These are phyloP conservation scores for Myotis vivesi DNA, from an alignment of 2,797 vertebrate species.

Conservation along the genomic window DNA sequence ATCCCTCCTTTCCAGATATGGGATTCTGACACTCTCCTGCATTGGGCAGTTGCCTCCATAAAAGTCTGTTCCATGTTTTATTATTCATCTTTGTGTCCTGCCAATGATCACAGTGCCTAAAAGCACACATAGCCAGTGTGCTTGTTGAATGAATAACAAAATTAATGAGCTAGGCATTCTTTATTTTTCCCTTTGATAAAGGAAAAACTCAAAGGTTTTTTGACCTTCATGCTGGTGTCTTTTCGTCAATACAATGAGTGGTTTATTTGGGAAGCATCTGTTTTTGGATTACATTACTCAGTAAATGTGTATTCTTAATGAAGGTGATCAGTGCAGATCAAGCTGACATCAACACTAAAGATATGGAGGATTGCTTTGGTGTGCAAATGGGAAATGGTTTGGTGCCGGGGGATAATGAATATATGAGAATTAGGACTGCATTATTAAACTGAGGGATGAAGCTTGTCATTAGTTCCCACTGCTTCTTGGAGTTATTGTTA, in stretches of 20 bases:
- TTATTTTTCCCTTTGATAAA: conserved; percentile 35
- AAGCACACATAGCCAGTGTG: not conserved
- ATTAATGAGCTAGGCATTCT: conserved; percentile 13
- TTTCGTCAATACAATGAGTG: conserved; percentile 57
- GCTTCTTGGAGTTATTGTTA: conserved; percentile 54
- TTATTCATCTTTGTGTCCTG: not conserved
- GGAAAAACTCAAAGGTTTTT: conserved; percentile 46
- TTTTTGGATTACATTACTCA: conserved; percentile 70
- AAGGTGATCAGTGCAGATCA: conserved; percentile 74
- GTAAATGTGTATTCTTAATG: conserved; percentile 73
- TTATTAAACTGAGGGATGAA: conserved; percentile 65
- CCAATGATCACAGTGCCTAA: not conserved
- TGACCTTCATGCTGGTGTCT: conserved; percentile 58
- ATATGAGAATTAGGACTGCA: conserved; percentile 63
- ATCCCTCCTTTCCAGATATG: not conserved
- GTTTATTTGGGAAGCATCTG: conserved; percentile 63
- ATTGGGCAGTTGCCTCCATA: not conserved
- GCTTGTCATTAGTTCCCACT: conserved; percentile 59
- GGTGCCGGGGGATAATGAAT: conserved; percentile 72
- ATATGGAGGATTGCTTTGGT: conserved; percentile 66
- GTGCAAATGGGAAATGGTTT: conserved; percentile 73
- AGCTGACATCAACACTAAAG: conserved; percentile 71
- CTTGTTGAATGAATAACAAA: conserved; percentile 59
- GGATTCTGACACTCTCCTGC: not conserved
- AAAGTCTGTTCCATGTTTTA: not conserved